Percentiles rank a stretch among this genome's conserved stretches.
Conservation (phyloP, 2,797 vertebrate species). For the Diplodus sargus region DNA sequence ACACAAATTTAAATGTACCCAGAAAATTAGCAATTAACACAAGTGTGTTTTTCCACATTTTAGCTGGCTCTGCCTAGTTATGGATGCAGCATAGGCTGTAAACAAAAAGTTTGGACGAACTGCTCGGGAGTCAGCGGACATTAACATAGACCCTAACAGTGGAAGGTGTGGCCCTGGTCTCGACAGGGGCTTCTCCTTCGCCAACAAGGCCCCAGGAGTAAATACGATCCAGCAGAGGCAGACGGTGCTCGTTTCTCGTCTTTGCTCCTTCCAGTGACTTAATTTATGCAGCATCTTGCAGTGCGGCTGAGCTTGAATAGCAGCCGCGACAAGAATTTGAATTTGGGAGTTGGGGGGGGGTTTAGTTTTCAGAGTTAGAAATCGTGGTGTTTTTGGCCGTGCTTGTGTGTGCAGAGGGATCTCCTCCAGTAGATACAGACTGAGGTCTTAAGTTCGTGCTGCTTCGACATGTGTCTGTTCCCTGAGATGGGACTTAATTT, state of each 20-base stretch:
- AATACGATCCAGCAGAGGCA: constrained; percentile 49
- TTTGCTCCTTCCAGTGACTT: constrained; percentile 66
- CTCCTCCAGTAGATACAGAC: constrained; percentile 74
- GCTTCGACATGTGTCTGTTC: constrained; percentile 67
- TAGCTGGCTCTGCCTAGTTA: background rate
- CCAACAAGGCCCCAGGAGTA: constrained; percentile 53
- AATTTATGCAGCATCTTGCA: constrained; percentile 85
- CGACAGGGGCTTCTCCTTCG: constrained; percentile 37
- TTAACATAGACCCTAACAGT: constrained; percentile 50
- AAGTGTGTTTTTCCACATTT: constrained; percentile 21
- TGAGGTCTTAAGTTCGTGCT: constrained; percentile 62
- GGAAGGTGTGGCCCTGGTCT: constrained; percentile 41
- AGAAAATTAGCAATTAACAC: constrained; percentile 21
- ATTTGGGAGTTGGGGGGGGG: constrained; percentile 59
- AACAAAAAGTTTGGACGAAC: constrained; percentile 33
- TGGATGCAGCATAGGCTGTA: constrained; percentile 21
- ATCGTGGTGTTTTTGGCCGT: constrained; percentile 43
- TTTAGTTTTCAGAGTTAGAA: constrained; percentile 46
- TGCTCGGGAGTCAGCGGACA: constrained; percentile 9
- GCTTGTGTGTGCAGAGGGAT: constrained; percentile 37
- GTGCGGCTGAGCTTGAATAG: constrained; percentile 71
- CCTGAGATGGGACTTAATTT: constrained; percentile 64
- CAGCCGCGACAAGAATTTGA: constrained; percentile 73
- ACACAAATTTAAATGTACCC: constrained; percentile 25
- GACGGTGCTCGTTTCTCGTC: constrained; percentile 43